phyloP scores from a whole-genome alignment of 2,113 vertebrate genomes.

The Platysternon megacephalum region DNA sequence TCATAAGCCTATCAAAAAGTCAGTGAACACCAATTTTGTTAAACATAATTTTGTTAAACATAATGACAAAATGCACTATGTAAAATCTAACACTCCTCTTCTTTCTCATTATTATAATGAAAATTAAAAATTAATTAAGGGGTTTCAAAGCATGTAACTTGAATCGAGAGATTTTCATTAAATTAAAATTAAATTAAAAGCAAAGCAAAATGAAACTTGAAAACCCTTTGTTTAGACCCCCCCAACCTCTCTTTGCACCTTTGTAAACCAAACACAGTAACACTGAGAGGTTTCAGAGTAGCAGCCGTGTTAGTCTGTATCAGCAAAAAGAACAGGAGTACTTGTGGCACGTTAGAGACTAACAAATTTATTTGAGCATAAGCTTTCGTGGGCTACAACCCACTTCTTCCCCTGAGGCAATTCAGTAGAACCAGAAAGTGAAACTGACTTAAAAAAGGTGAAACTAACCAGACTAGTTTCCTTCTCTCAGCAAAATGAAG shows the following conservation, averaged over 20 bases:
- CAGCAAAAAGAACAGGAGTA: too few species aligned
- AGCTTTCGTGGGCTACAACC: too few species aligned
- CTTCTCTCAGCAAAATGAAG: not conserved
- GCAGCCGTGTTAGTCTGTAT: too few species aligned
- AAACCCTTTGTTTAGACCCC: not conserved
- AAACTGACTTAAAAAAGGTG: not conserved
- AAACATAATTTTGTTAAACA: not conserved
- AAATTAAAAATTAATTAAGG: not conserved
- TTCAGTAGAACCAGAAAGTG: not conserved
- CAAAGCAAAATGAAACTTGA: not conserved
- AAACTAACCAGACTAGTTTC: not conserved
- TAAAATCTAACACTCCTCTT: not conserved
- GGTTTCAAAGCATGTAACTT: not conserved
- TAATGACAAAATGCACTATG: not conserved
- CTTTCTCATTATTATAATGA: not conserved
- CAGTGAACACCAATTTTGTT: not conserved
- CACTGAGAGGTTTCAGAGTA: too few species aligned
- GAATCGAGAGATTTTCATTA: not conserved
- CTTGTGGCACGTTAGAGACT: too few species aligned
- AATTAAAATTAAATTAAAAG: not conserved
- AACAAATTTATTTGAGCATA: too few species aligned
- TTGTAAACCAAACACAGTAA: not conserved
- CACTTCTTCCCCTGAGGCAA: too few species aligned
- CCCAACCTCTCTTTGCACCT: not conserved
- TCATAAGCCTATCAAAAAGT: not conserved